These are phyloP conservation scores for Crocallis elinguaria DNA, from an alignment of 2,888 invertebrate species.

Conservation along the genomic window DNA sequence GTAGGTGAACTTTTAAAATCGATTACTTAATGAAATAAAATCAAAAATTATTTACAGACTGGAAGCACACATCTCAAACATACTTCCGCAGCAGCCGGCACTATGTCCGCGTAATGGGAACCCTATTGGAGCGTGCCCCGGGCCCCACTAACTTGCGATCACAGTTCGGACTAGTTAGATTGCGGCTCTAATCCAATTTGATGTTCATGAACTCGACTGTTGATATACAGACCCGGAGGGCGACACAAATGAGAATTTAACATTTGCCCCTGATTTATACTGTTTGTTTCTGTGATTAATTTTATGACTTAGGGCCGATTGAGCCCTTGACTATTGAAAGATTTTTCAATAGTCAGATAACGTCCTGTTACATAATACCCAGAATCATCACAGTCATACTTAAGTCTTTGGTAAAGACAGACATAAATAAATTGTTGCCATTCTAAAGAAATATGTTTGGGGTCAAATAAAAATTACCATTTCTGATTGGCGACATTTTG, in stretches of 20 bases:
- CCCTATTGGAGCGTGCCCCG: slow-evolving; percentile 29
- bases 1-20: too few relatives aligned
- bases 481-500: slow-evolving; percentile 43
- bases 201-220: slow-evolving; percentile 55
- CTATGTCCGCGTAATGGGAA: slow-evolving; percentile 17
- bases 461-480: slow-evolving; percentile 43
- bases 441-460: slow-evolving; percentile 35
- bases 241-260: slow-evolving; percentile 43
- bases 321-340: too few relatives aligned
- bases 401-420: too few relatives aligned
- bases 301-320: too few relatives aligned
- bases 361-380: too few relatives aligned
- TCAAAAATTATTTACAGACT: slow-evolving; percentile 20
- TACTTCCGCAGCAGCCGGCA: background rate
- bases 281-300: slow-evolving; percentile 29
- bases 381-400: too few relatives aligned
- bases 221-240: slow-evolving; percentile 47
- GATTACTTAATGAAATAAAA: too few relatives aligned
- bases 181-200: slow-evolving; percentile 61
- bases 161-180: slow-evolving; percentile 56
- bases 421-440: slow-evolving; percentile 38
- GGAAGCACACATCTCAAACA: slow-evolving; percentile 8
- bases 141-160: slow-evolving; percentile 53
- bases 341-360: too few relatives aligned
- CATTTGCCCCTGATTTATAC: slow-evolving; percentile 34